A percentile compares a stretch with the other conserved stretches of the same genome.
These are phyloP conservation scores for Nasonovia ribisnigri DNA, from an alignment of 2,888 invertebrate species.

Conservation along the genomic window DNA sequence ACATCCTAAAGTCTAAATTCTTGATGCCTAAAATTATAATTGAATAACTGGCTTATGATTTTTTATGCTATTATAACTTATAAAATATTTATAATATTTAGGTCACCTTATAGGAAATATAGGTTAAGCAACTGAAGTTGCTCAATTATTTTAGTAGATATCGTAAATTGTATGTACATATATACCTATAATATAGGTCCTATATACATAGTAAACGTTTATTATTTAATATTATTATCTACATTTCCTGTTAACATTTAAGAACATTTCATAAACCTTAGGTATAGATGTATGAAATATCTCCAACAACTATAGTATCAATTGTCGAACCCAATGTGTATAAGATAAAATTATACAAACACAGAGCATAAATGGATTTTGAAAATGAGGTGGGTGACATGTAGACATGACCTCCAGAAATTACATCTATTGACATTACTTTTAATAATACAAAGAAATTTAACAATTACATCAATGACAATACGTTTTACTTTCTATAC, in stretches of 20 bases:
- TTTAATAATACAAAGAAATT: constrained; percentile 14
- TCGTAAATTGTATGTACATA: background rate
- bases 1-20: background rate
- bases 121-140: background rate
- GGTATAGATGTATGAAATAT: background rate
- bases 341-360: background rate
- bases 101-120: background rate
- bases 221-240: background rate
- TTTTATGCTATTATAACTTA: background rate
- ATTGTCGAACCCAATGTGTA: background rate
- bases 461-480: constrained; percentile 10
- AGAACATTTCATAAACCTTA: background rate
- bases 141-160: background rate
- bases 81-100: background rate
- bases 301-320: background rate
- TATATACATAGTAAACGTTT: background rate
- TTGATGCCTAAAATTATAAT: background rate
- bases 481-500: background rate
- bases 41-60: background rate
- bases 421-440: background rate
- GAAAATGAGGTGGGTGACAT: background rate
- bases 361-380: background rate
- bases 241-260: background rate
- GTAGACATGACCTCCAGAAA: background rate
- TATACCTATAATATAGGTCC: too few relatives aligned